Evolutionary conservation across 2,888 invertebrate species (phyloP), one percentile per base, ranked within the genome.

Genomic region (Selenia dentaria): DNA sequence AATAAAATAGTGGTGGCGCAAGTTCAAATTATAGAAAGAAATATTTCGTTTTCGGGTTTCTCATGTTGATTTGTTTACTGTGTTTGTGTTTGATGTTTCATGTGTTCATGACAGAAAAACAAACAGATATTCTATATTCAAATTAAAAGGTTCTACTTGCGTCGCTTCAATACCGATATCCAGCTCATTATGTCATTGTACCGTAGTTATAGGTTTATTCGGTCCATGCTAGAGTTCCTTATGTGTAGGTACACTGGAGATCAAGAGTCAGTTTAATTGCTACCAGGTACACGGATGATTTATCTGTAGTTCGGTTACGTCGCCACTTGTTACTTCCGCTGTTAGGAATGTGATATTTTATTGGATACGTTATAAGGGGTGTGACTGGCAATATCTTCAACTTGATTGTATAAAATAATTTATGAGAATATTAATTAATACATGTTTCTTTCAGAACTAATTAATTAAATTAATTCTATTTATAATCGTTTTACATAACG

Each of bases 191-290:
- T n/a, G n/a, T n/a, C n/a, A 4, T 16, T 16, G 4, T 16, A 16
- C 16, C 16, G 16, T 4, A 16, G 2, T 16, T 16, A 28, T 28
- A 5, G 26, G 12, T 22, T 27, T 28, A 29, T 18, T 25, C 39
- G 18, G 45, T 45, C 45, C 39, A 10, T 2, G 6, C 1, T 29
- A 8, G 31, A 27, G 14, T 14, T 22, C 35, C 20, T 12, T 3
- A n/a, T 34, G 31, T 39, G 13, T 40, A 45, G 29, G 10, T 32
- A 40, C 27, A 46, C 26, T 26, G 24, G 11, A 34, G 29, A 44
- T 46, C 63, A 48, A 54, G 53, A 63, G 60, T 49, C 31, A 39
- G 42, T 48, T 52, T 57, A 57, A 59, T 60, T 56, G 59, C 51
- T 44, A 52, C 41, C 37, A 56, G 33, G 54, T 53, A 56, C 57